Conservation (phyloP, 2,113 vertebrate genomes). For the Spheniscus mendiculus region DNA sequence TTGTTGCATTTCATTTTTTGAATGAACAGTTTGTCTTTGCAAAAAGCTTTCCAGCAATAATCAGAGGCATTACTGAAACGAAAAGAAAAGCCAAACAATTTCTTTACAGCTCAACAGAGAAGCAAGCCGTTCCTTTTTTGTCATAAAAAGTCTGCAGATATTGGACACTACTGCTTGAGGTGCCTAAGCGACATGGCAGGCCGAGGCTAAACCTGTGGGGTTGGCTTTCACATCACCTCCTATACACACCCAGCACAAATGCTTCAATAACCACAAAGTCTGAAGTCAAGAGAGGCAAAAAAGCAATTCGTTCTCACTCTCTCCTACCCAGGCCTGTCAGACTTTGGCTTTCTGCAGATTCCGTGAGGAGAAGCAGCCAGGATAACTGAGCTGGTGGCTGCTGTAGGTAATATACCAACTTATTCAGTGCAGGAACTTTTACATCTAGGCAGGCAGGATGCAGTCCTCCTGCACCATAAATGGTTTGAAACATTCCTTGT, state of each 20-base stretch:
- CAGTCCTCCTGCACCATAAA: neutral
- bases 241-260: accelerated
- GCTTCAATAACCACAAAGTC: neutral
- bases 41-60: neutral
- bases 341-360: neutral
- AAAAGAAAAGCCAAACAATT: neutral
- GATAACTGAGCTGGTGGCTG: neutral
- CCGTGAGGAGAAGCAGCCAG: neutral
- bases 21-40: neutral
- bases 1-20: neutral
- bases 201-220: neutral
- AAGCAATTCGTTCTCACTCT: neutral
- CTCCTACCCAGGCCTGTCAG: neutral
- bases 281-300: neutral
- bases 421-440: neutral
- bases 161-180: neutral
- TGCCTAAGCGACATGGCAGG: neutral
- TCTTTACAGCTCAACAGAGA: neutral
- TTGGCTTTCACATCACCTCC: neutral
- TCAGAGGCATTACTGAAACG: neutral
- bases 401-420: neutral
- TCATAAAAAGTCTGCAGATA: neutral
- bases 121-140: neutral
- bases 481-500: neutral
- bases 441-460: neutral